Evolutionary conservation across 2,797 vertebrate species (phyloP).

Genomic region (Sarcoramphus papa): DNA sequence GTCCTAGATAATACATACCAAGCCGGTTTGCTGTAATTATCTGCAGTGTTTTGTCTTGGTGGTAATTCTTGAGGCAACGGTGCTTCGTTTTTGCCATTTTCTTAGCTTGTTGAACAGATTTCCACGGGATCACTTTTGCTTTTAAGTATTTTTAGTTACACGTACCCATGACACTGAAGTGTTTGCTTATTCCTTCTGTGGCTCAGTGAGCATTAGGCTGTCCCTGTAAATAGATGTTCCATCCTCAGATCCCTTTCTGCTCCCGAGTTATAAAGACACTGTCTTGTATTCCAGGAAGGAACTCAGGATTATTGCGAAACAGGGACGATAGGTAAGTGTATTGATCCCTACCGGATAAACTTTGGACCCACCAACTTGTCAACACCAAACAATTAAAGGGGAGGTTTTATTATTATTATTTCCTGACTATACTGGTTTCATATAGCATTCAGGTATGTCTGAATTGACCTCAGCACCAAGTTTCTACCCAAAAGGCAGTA

Average conservation of each 20-base stretch:
- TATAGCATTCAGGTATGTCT: neutral
- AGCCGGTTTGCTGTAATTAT: neutral
- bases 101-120: neutral
- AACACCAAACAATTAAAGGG: slow-evolving; percentile 52
- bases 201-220: slow-evolving; percentile 3
- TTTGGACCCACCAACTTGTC: slow-evolving; percentile 32
- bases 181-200: slow-evolving; percentile 1
- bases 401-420: neutral
- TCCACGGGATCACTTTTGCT: neutral
- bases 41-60: neutral
- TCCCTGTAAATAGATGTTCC: slow-evolving; percentile 28
- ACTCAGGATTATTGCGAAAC: slow-evolving; percentile 72
- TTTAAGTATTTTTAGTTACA: neutral
- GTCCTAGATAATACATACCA: neutral
- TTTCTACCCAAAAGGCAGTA: neutral
- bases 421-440: neutral
- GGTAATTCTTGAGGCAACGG: neutral
- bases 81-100: neutral
- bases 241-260: slow-evolving; percentile 39
- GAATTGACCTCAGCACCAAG: neutral
- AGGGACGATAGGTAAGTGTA: slow-evolving; percentile 71
- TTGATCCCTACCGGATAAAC: slow-evolving; percentile 39
- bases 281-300: slow-evolving; percentile 76
- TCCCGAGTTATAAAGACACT: slow-evolving; percentile 69
- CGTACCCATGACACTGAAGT: neutral